Conservation (phyloP, 1,140 invertebrate species). For the Homarus americanus region DNA sequence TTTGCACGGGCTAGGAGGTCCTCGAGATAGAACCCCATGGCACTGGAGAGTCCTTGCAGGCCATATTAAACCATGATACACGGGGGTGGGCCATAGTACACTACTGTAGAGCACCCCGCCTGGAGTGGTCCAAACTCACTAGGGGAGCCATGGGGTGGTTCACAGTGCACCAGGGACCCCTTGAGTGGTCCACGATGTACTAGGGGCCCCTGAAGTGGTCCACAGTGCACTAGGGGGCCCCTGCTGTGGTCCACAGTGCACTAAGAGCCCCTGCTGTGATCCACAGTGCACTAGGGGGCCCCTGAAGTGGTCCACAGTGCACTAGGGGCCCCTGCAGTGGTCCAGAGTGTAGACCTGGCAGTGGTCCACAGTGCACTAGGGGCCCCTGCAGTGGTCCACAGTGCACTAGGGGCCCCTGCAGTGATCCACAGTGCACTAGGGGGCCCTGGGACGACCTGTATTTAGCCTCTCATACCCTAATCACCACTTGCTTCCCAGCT, state of each 20-base stretch:
- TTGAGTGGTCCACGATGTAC: background rate
- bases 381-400: background rate
- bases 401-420: background rate
- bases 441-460: background rate
- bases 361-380: background rate
- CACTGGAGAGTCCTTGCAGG: background rate
- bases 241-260: background rate
- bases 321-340: background rate
- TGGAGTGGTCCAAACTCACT: background rate
- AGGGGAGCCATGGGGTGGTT: background rate
- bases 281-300: background rate
- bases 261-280: background rate
- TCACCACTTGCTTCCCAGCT: conserved; percentile 20
- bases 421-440: no score
- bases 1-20: background rate
- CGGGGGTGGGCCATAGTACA: background rate
- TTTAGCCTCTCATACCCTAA: conserved; percentile 18
- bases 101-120: background rate
- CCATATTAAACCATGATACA: background rate
- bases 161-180: no score
- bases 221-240: background rate
- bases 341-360: background rate
- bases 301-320: background rate
- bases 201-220: background rate
- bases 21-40: background rate